Conservation (phyloP, 2,888 invertebrate genomes). For the Ectemnius cavifrons region DNA sequence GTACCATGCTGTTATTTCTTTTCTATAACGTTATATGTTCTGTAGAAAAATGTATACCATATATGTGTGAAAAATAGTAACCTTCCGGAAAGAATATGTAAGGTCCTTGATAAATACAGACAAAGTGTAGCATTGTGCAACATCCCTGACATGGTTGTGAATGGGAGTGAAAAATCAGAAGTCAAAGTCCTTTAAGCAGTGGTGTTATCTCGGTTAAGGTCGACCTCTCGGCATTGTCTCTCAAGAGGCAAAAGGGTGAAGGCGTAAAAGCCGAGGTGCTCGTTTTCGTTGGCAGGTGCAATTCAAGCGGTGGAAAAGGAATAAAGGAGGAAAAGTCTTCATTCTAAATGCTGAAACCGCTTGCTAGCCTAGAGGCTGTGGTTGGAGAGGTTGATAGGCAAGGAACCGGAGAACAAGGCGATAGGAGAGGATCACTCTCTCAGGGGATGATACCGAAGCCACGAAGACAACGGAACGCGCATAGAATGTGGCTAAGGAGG, state of each 20-base stretch:
- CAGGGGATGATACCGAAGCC: slow-evolving; percentile 48
- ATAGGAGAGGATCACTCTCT: slow-evolving; percentile 30
- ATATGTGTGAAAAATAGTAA: slow-evolving; percentile 10
- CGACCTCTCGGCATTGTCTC: slow-evolving; percentile 32
- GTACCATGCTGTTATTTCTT: no score
- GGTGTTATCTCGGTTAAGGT: slow-evolving; percentile 45
- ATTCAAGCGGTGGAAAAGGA: slow-evolving; percentile 40
- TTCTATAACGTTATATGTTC: no score
- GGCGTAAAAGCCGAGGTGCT: slow-evolving; percentile 4
- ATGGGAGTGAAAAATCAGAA: slow-evolving; percentile 44
- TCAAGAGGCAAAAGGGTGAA: slow-evolving; percentile 7
- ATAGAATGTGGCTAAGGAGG: slow-evolving; percentile 8
- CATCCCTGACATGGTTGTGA: slow-evolving; percentile 1
- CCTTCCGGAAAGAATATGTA: slow-evolving; percentile 19
- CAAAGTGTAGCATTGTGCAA: slow-evolving; percentile 14
- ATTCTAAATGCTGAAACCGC: slow-evolving; percentile 50
- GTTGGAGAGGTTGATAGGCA: slow-evolving; percentile 34
- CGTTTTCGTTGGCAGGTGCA: slow-evolving; percentile 17
- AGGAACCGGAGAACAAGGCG: slow-evolving; percentile 11
- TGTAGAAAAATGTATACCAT: no score
- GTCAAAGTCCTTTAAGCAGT: slow-evolving; percentile 48
- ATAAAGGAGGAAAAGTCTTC: slow-evolving; percentile 46
- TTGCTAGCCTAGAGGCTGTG: slow-evolving; percentile 42
- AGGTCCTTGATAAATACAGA: slow-evolving; percentile 24
- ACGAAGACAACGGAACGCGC: slow-evolving; percentile 45